These are phyloP conservation scores for Rhincodon typus DNA, from an alignment of 2,797 vertebrate species.

Conservation along the genomic window DNA sequence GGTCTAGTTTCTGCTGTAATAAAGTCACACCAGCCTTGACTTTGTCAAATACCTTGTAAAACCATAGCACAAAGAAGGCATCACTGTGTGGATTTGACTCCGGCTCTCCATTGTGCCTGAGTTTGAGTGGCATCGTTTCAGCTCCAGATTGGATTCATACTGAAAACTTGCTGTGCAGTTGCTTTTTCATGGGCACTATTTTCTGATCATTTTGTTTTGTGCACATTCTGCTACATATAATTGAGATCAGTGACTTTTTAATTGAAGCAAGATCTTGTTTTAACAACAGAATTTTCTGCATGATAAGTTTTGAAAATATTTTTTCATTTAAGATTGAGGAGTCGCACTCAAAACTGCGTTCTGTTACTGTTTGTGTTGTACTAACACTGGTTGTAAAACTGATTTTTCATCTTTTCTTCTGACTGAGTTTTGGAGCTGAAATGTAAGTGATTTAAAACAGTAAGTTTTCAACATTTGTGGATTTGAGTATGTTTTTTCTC, in stretches of 20 bases:
- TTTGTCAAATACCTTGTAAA: neutral
- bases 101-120: neutral
- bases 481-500: neutral
- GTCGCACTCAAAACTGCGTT: neutral
- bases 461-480: conserved; percentile 33
- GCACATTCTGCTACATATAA: too few species aligned
- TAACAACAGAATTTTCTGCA: neutral
- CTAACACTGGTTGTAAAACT: neutral
- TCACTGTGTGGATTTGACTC: neutral
- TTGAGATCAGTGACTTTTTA: neutral
- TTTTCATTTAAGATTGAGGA: neutral
- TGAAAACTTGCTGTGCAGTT: neutral
- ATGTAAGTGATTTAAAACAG: conserved; percentile 29
- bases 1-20: neutral
- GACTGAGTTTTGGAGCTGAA: conserved; percentile 34
- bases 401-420: conserved; percentile 25
- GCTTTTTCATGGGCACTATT: neutral
- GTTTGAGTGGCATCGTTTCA: neutral
- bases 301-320: neutral
- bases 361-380: neutral
- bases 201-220: neutral
- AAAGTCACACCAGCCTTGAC: neutral
- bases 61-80: neutral
- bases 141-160: neutral
- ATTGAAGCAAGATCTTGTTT: neutral